phyloP scores from a whole-genome alignment of 2,797 vertebrate species.

The Pygocentrus nattereri region DNA sequence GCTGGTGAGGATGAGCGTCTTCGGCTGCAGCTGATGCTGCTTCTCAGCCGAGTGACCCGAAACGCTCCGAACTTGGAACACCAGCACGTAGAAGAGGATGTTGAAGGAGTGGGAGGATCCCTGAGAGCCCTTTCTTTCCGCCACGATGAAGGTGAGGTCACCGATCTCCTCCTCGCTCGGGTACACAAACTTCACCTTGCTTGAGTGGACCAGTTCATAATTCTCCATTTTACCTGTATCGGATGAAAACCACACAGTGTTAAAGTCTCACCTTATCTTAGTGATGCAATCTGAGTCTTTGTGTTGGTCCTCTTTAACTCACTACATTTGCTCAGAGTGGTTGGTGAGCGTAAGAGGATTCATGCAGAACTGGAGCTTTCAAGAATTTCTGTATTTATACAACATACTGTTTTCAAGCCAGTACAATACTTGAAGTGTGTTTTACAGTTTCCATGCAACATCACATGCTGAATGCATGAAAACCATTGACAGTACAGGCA shows the following conservation, averaged over 20 bases:
- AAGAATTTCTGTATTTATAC: too few relatives aligned
- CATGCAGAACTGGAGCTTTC: too few relatives aligned
- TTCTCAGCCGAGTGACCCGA: conserved; percentile 70
- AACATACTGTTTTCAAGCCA: too few relatives aligned
- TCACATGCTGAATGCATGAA: too few relatives aligned
- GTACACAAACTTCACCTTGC: conserved; percentile 95
- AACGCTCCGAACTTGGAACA: conserved; percentile 84
- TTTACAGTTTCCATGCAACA: too few relatives aligned
- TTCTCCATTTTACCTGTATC: conserved; percentile 94
- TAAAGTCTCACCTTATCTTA: not conserved
- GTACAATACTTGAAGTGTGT: too few relatives aligned
- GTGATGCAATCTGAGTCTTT: too few relatives aligned
- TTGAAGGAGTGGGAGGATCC: conserved; percentile 80
- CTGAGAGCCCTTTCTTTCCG: conserved; percentile 85
- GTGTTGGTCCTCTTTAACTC: too few relatives aligned
- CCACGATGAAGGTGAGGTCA: conserved; percentile 93
- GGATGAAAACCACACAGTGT: conserved; percentile 2
- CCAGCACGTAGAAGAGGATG: conserved; percentile 92
- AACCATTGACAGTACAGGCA: too few relatives aligned
- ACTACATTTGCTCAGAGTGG: too few relatives aligned
- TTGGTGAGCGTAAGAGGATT: too few relatives aligned
- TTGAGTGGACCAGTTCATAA: conserved; percentile 97
- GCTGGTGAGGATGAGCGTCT: conserved; percentile 92
- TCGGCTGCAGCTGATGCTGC: conserved; percentile 82
- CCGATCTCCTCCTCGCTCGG: conserved; percentile 97